Evolutionary conservation across 2,888 invertebrate species (phyloP).

Genomic region (Drosophila engyochracea): DNA sequence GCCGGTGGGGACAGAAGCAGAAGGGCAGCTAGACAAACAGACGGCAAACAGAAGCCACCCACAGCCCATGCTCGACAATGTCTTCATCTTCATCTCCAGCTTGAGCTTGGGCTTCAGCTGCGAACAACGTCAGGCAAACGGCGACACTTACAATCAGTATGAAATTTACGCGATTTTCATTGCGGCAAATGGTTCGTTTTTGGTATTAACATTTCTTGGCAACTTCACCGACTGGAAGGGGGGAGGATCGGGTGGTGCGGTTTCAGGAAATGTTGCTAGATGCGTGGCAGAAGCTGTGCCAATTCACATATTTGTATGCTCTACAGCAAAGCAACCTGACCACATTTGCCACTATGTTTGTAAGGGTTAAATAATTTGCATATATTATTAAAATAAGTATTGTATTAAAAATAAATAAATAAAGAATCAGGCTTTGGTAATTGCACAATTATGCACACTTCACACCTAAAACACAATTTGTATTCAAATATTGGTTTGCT

Average conservation of each 20-base stretch:
- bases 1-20: slow-evolving; percentile 17
- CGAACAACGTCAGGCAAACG: slow-evolving; percentile 68
- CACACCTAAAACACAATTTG: no score
- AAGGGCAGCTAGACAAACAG: slow-evolving; percentile 60
- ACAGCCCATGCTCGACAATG: slow-evolving; percentile 22
- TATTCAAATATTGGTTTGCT: not conserved
- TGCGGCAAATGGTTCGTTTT: slow-evolving; percentile 81
- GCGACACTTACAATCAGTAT: slow-evolving; percentile 81
- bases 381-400: not conserved
- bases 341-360: not conserved
- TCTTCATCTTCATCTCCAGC: slow-evolving; percentile 58
- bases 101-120: slow-evolving; percentile 10
- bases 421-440: not conserved
- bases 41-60: slow-evolving; percentile 53
- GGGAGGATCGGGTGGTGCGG: slow-evolving; percentile 6
- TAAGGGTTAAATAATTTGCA: not conserved
- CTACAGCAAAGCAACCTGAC: not conserved
- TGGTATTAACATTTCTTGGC: slow-evolving; percentile 78
- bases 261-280: slow-evolving; percentile 42
- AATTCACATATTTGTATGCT: slow-evolving; percentile 62
- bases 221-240: not conserved
- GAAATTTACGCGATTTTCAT: slow-evolving; percentile 82
- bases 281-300: slow-evolving; percentile 62
- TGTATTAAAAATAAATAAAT: not conserved
- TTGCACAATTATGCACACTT: not conserved